Evolutionary conservation across 2,797 vertebrate species (phyloP).

Genomic region (Phylloscopus collybita): DNA sequence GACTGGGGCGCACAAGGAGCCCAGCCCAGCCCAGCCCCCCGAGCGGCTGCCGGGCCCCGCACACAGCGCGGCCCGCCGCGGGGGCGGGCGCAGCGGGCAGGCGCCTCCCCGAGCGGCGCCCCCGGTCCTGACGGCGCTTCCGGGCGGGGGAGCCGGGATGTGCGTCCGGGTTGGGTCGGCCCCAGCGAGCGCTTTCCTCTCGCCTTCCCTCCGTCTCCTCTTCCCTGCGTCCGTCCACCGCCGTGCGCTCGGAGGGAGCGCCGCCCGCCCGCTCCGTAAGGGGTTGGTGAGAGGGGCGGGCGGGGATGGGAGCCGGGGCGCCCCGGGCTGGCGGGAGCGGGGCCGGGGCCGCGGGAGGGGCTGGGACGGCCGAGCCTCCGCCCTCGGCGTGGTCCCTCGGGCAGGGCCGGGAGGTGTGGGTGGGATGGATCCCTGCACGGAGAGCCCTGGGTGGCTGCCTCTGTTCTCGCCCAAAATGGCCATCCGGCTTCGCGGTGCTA

Average conservation of each 20-base stretch:
- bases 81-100: neutral
- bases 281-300: neutral
- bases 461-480: neutral
- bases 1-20: rapidly evolving
- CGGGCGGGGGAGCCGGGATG: slow-evolving; percentile 41
- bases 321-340: neutral
- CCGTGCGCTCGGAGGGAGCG: neutral
- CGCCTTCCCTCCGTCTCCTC: neutral
- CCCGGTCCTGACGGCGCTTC: slow-evolving; percentile 53
- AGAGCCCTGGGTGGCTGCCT: neutral
- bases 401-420: neutral
- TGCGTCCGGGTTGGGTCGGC: neutral
- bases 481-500: neutral
- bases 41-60: neutral
- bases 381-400: neutral
- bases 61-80: neutral
- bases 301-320: neutral
- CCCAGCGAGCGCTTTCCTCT: neutral
- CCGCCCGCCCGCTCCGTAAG: neutral
- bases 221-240: neutral
- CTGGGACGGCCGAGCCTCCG: neutral
- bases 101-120: neutral
- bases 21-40: rapidly evolving
- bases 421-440: neutral
- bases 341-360: neutral